Percentiles rank a stretch among this genome's conserved stretches.
Conservation (phyloP, 2,888 invertebrate species). For the Eupithecia subumbrata region DNA sequence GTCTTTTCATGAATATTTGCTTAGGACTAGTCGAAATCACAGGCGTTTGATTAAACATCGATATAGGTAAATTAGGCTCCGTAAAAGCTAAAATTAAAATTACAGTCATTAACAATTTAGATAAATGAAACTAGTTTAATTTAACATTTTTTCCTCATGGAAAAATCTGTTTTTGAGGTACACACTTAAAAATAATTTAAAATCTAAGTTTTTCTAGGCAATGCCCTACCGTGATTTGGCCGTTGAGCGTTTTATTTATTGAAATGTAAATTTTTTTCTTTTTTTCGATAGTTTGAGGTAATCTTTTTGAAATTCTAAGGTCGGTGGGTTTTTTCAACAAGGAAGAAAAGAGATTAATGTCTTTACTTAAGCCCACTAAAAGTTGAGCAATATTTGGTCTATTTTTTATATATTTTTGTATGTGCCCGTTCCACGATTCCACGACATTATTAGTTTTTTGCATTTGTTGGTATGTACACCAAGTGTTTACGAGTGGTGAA, state of each 20-base stretch:
- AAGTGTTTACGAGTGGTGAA: conserved; percentile 17
- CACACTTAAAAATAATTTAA: no score
- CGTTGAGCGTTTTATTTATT: neutral
- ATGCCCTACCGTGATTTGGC: neutral
- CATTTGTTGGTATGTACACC: conserved; percentile 20
- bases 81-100: no score
- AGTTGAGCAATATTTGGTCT: conserved; percentile 30
- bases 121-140: no score
- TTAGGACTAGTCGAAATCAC: no score
- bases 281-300: neutral
- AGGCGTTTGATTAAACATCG: no score
- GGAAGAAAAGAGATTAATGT: conserved; percentile 1
- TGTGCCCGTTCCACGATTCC: conserved; percentile 28
- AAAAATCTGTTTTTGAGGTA: no score
- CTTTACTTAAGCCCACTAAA: conserved; percentile 16
- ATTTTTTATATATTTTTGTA: conserved; percentile 26
- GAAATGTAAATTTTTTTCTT: neutral
- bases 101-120: no score
- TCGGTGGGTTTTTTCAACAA: neutral
- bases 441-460: conserved; percentile 33
- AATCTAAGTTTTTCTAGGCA: no score
- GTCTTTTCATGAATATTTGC: no score
- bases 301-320: neutral
- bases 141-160: no score
- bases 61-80: no score